Base-by-base conservation (phyloP, 2,888 invertebrate genomes). In the Acleris cristana region DNA sequence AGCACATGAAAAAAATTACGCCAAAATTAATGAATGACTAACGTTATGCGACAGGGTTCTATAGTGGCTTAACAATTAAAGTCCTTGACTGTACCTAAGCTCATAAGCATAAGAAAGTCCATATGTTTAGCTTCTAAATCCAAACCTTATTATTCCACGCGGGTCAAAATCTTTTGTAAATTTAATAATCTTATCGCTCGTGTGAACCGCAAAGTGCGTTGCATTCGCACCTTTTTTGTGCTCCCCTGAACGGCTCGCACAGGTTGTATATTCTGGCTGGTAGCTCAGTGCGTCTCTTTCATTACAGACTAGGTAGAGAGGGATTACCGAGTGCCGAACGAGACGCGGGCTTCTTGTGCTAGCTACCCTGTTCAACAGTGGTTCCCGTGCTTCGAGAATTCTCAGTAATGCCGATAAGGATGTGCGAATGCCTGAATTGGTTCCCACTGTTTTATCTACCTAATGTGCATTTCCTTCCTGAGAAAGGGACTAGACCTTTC, bases 381-480 rank as follows among this genome's bases (percentile, higher is more conserved):
- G 14, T 73, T 72, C 71, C 69, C 76, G 81, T 81, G 81, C 75
- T 80, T 82, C 78, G 77, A 77, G 73, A 79, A 76, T 86, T 87
- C 85, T 81, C 76, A 76, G 84, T 85, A 85, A 76, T 73, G 78
- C 76, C 74, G 87, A 85, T 87, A 87, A 89, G 83, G 76, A 83
- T 79, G 83, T 86, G 85, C 83, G 77, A 85, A 80, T 40, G 19
- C 57, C 53, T 53, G 71, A 75, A 65, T 75, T 79, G 76, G 81
- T 77, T 75, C 71, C 76, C 77, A 71, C 68, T 73, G 71, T 49
- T 62, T 58, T 63, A 63, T 63, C 58, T 63, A 49, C 53, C 49
- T 62, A 52, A 45, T 54, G 26, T 63, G 49, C n/a, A 34, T 52
- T 58, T 58, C 52, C 52, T 58, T 58, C 52, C 12, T 19, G 19